Base-by-base conservation (phyloP, 1,140 invertebrate species). In the Bilobella aurantiaca region DNA sequence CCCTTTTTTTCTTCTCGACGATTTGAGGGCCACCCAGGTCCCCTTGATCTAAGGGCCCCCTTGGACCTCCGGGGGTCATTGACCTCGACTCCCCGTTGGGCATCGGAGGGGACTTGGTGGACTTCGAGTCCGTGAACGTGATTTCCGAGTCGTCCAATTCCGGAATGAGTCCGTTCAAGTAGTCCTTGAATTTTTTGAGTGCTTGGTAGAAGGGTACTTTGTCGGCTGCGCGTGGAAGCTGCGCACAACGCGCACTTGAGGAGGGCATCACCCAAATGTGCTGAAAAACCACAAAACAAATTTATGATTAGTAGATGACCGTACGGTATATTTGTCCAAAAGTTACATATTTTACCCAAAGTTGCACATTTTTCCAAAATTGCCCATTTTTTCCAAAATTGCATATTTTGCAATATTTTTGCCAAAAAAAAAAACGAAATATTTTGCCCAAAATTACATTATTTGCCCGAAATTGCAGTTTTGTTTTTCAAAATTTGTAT, bases 241-340 rank as follows among this genome's bases (percentile, higher is more conserved):
- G 93, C 29, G 93, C 91, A 80, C 93, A 97, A 65, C 94, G 83
- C 37, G 95, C 94, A 76, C 91, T 95, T 27, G 93, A 96, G 42
- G 94, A 97, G 66, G 95, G 94, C 93, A 97, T 96, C 74, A 97
- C 94, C 91, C 91, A 98, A 81, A 96, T 92, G 76, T 93, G 89
- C 93, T 97, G 82, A 42, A 81, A 82, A n/a, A n/a, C n/a, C n/a
- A n/a, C n/a, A n/a, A n/a, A n/a, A n/a, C n/a, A n/a, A n/a, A n/a
- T n/a, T n/a, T n/a, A n/a, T n/a, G n/a, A n/a, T n/a, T n/a, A n/a
- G n/a, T n/a, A n/a, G n/a, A n/a, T n/a, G n/a, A n/a, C n/a, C n/a
- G n/a, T n/a, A n/a, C n/a, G n/a, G n/a, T n/a, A n/a, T n/a, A n/a
- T n/a, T n/a, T n/a, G n/a, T n/a, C n/a, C n/a, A n/a, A n/a, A n/a